Percentiles rank a stretch among this genome's conserved stretches.
Evolutionary conservation across 2,797 vertebrate species (phyloP).

Genomic region (Tenualosa thibaudeaui): DNA sequence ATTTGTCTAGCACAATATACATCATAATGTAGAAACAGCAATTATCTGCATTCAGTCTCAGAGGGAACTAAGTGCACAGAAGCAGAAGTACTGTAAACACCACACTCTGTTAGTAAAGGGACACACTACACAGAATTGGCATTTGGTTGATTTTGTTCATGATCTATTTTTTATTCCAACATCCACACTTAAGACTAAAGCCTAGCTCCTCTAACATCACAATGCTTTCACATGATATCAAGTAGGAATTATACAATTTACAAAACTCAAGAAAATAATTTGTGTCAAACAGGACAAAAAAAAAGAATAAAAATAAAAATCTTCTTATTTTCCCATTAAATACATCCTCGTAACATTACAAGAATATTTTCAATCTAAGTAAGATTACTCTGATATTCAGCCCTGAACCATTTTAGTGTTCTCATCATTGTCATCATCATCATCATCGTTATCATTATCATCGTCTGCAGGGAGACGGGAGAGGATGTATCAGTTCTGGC

Average conservation of each 20-base stretch:
- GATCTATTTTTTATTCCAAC: slow-evolving; percentile 76
- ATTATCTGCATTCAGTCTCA: background rate
- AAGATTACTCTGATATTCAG: background rate
- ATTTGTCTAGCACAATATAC: background rate
- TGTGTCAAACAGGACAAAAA: slow-evolving; percentile 49
- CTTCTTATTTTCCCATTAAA: slow-evolving; percentile 55
- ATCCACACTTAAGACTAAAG: slow-evolving; percentile 73
- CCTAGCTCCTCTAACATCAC: slow-evolving; percentile 43
- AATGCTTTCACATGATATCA: slow-evolving; percentile 64
- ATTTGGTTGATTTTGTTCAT: slow-evolving; percentile 26
- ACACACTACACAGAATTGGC: slow-evolving; percentile 25
- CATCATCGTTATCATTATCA: slow-evolving; percentile 44
- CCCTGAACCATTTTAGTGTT: slow-evolving; percentile 67
- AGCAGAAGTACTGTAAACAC: background rate
- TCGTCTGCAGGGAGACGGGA: slow-evolving; percentile 39
- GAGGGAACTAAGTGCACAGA: background rate
- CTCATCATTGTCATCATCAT: slow-evolving; percentile 51
- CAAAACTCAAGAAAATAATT: slow-evolving; percentile 62
- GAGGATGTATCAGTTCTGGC: slow-evolving; percentile 33
- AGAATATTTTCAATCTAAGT: slow-evolving; percentile 13
- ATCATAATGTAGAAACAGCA: background rate
- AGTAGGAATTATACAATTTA: slow-evolving; percentile 70
- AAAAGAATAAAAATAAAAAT: slow-evolving; percentile 62
- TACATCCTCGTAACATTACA: slow-evolving; percentile 60
- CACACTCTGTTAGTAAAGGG: background rate